Evolutionary conservation across 2,113 vertebrate genomes (phyloP).

Genomic region (Chiloscyllium plagiosum): DNA sequence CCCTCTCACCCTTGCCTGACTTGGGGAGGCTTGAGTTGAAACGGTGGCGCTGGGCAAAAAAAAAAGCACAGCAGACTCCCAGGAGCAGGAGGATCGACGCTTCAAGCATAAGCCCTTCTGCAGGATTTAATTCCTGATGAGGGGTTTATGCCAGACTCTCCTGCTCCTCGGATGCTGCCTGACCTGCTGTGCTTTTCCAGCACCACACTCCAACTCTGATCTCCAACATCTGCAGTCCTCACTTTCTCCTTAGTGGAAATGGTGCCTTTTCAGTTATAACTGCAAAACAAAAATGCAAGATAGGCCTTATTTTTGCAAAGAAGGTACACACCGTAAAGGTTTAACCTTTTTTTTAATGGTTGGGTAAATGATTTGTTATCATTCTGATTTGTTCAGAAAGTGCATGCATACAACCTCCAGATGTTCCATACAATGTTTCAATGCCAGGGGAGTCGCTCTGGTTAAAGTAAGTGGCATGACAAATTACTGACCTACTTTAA

Average conservation of each 20-base stretch:
- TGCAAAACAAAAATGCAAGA: background rate
- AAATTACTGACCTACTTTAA: background rate
- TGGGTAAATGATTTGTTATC: background rate
- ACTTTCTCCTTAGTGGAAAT: background rate
- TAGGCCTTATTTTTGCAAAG: background rate
- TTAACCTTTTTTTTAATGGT: background rate
- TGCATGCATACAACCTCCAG: background rate
- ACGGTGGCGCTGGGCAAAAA: no score
- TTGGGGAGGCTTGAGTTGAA: no score
- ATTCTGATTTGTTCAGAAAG: background rate
- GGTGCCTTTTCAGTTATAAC: background rate
- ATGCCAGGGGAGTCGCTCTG: background rate
- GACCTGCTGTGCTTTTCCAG: no score
- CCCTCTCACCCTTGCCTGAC: no score
- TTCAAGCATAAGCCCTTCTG: no score
- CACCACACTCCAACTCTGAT: no score
- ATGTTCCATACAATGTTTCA: background rate
- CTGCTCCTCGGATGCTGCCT: no score
- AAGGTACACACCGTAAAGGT: background rate
- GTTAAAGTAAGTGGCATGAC: background rate
- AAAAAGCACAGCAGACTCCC: no score
- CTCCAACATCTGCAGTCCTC: no score
- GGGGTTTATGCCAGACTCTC: no score
- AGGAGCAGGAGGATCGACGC: no score
- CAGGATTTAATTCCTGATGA: no score